A percentile compares a stretch with the other conserved stretches of the same genome.
Conservation (phyloP, 2,113 vertebrate genomes). For the Columbina picui region DNA sequence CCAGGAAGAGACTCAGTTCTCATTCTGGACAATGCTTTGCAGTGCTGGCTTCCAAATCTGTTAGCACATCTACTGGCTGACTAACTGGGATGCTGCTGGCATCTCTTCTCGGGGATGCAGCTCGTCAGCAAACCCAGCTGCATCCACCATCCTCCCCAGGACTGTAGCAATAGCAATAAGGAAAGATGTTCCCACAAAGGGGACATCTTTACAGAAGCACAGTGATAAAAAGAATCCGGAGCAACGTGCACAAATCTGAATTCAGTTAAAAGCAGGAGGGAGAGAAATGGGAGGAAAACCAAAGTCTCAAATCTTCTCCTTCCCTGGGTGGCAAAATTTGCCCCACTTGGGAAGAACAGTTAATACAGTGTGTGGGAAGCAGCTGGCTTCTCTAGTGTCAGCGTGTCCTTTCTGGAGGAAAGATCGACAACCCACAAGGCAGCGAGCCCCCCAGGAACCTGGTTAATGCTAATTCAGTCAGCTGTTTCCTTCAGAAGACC, state of each 20-base stretch:
- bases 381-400: constrained; percentile 78
- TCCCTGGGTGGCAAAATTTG: constrained; percentile 82
- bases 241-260: neutral
- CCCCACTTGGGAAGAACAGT: constrained; percentile 83
- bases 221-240: constrained; percentile 5
- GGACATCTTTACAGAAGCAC: neutral
- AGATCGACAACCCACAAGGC: constrained; percentile 80
- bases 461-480: constrained; percentile 91
- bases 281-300: neutral
- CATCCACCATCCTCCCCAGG: neutral
- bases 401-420: constrained; percentile 90
- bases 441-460: constrained; percentile 75
- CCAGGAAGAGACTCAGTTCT: neutral
- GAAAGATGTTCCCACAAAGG: neutral
- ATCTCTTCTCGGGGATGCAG: constrained; percentile 13
- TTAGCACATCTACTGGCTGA: neutral
- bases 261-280: neutral
- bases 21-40: neutral
- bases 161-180: neutral
- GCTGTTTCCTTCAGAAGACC: constrained; percentile 89
- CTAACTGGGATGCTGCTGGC: neutral
- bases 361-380: constrained; percentile 81
- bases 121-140: neutral
- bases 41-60: neutral
- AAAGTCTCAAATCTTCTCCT: constrained; percentile 73